Evolutionary conservation across 2,797 vertebrate species (phyloP), one percentile per base, ranked within the genome.

Genomic region (Sebastolobus altivelis): DNA sequence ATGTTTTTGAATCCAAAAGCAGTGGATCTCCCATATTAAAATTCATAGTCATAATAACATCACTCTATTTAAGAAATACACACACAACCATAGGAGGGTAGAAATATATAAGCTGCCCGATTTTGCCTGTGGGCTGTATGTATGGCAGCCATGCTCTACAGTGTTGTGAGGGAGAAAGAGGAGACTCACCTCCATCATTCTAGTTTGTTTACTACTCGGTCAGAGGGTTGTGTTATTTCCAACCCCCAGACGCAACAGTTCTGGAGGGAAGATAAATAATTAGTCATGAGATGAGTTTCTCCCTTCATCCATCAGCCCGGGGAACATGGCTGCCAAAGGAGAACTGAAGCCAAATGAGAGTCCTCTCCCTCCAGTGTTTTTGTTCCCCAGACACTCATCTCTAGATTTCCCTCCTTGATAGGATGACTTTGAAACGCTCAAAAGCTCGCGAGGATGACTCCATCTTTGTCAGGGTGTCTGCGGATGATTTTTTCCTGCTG

Each of bases 271-370:
- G 90, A 87, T 90, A 88, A 92, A 93, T 89, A 92, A 94, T 94
- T 93, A 92, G 92, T 86, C 75, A 86, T 86, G 86, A 93, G 88
- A 91, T 89, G 84, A 87, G 87, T 91, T 92, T 88, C 80, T 88
- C n/a, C 75, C 77, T 85, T 80, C 86, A 92, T 92, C 86, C 87
- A 91, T 93, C 92, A 92, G 90, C 91, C 89, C 16, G 74, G 55
- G 79, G 87, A 93, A 82, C 84, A 83, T 65, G 86, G 82, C 86
- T 78, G 79, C 84, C 60, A 66, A 59, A 58, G 79, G 77, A 87
- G 77, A 87, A 69, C 62, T 18, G 73, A 75, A 66, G 73, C 79
- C 73, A 87, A 87, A 87, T 85, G 58, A 90, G 59, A 86, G 73
- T 87, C 65, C 78, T 86, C 59, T 81, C 65, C 82, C 82, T 88